Conservation (phyloP, 2,888 invertebrate species). For the Chrysopilus asiliformis region DNA sequence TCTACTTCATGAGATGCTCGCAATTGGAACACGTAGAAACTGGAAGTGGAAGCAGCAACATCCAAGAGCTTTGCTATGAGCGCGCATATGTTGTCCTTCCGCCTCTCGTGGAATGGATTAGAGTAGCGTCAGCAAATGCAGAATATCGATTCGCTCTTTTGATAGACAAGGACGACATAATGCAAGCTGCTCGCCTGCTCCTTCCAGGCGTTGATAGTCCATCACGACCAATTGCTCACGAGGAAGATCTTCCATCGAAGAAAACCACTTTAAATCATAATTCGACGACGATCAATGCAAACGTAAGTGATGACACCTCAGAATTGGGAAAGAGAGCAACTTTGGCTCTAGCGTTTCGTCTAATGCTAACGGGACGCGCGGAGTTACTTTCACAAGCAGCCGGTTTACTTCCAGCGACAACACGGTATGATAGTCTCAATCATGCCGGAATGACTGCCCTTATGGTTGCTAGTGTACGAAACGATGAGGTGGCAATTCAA, state of each 20-base stretch:
- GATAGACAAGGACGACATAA: constrained; percentile 73
- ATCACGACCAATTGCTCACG: constrained; percentile 53
- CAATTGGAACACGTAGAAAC: constrained; percentile 59
- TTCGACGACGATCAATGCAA: constrained; percentile 18
- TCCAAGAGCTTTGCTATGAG: constrained; percentile 70
- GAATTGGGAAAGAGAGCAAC: constrained; percentile 52
- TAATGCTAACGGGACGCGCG: constrained; percentile 64
- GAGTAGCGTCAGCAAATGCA: constrained; percentile 71
- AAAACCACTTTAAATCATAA: constrained; percentile 22
- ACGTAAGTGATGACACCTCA: constrained; percentile 28
- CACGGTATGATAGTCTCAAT: constrained; percentile 62
- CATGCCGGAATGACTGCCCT: constrained; percentile 67
- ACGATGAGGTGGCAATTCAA: constrained; percentile 64
- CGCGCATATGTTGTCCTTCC: constrained; percentile 79
- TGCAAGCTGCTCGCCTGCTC: constrained; percentile 74
- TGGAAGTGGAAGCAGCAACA: constrained; percentile 31
- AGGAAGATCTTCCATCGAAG: constrained; percentile 39
- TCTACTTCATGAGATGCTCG: constrained; percentile 87
- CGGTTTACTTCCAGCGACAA: constrained; percentile 55
- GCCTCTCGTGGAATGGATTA: constrained; percentile 81
- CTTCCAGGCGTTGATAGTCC: constrained; percentile 85
- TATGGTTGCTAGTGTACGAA: constrained; percentile 69
- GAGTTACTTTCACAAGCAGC: constrained; percentile 67
- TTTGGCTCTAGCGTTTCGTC: constrained; percentile 63
- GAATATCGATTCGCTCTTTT: constrained; percentile 63